Base-by-base conservation (phyloP, 1,140 invertebrate genomes). In the Brachionus manjavacas region DNA sequence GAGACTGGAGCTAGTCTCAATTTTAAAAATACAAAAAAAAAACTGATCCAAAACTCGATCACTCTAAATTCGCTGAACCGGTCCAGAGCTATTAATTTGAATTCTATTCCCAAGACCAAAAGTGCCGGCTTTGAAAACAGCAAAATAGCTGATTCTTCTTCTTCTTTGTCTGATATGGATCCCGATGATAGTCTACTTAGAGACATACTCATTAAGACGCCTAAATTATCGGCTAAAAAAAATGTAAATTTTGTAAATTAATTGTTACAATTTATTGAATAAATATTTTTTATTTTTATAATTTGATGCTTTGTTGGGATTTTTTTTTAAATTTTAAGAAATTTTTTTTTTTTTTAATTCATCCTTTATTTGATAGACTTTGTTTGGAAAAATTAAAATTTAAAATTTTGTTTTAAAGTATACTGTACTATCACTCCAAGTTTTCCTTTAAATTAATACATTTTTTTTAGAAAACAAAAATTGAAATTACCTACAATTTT, bases 141-240 rank as follows among this genome's bases (percentile, higher is more conserved):
- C 28, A 76, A n/a, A 20, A 76, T 49, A 28, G 25, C 20, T 9
- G 46, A 76, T 7, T 49, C 43, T 1, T 76, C 43, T 1, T 76
- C 72, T 4, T 81, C 79, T 8, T 41, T 81, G 23, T 81, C 79
- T 14, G 79, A 81, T 46, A 60, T 81, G 52, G 79, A 81, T 41
- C 79, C 79, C 3, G 79, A 81, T 46, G 79, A 81, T 14, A 81
- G 6, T 68, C 28, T 81, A 8, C 79, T 81, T 20, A 28, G 16
- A 14, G 55, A 64, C 31, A 80, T 80, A 52, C 39, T 80, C 12
- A 20, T 80, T 11, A 80, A 80, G 41, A 72, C 68, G 46, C 68
- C 68, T 8, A 43, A 72, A 20, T 39, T 41, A 72, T 20, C n/a
- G 1, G 16, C 16, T n/a, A 72, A 41, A 72, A 72, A 72, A 72